Base-by-base conservation (phyloP, 2,113 vertebrate species). In the Pollimyrus isidori region DNA sequence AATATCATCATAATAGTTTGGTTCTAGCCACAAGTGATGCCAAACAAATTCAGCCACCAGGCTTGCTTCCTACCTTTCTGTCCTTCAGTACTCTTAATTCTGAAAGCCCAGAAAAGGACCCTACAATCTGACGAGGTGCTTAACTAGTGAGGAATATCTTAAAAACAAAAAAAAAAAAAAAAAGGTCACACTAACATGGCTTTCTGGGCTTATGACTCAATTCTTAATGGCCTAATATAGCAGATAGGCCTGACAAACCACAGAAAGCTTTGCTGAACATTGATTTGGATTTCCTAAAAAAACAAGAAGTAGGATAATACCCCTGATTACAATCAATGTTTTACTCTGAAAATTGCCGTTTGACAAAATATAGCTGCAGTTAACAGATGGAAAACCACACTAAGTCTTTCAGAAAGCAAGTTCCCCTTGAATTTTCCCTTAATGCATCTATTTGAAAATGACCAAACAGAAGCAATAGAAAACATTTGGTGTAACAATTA, bases 401-500 rank as follows among this genome's bases (percentile, higher is more conserved):
- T 19, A 15, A 58, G 19, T 76, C 21, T 39, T 39, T 76, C 35
- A 42, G 73, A 80, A 7, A 19, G 73, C 30, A 3, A 42, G 73
- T 80, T 42, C 73, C 35, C 35, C 35, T 80, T 15, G 15, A 80
- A 80, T 39, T 80, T 39, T 80, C 73, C 30, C 73, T 80, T 42
- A 80, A 80, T 80, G 35, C 35, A 80, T 35, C 73, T 80, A 80
- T 80, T 80, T 0, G 73, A 80, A 69, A 58, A 69, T 30, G 58
- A 69, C 58, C 39, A 69, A 49, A 88, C 62, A 45, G 65, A 65
- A 88, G 46, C 46, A 73, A 88, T 48, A 30, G 7, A 50, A 88
- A 88, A 88, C 48, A 88, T 88, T 88, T 88, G 62, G 87, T 69
- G 65, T 88, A 88, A 88, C 73, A 80, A 80, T n/a, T 30, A 42